These are phyloP conservation scores for Helicorthomorpha holstii DNA, from an alignment of 1,140 invertebrate genomes.

Conservation along the genomic window DNA sequence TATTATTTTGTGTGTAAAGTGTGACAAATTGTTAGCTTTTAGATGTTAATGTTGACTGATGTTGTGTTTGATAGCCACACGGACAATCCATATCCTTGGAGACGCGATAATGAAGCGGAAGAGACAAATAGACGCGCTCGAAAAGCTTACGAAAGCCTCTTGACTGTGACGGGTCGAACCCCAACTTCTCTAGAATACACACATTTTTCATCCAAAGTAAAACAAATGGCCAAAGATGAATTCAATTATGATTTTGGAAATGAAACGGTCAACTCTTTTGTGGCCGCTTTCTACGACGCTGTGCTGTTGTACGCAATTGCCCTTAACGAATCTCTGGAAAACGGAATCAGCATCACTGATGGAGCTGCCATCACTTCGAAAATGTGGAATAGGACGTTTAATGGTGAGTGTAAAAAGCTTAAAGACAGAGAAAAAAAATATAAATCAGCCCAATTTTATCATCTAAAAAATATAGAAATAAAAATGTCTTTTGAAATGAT, in stretches of 20 bases:
- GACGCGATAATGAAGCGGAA: slow-evolving; percentile 51
- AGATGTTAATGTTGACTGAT: no score
- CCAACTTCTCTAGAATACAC: slow-evolving; percentile 55
- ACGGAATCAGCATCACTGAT: slow-evolving; percentile 39
- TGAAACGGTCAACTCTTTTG: slow-evolving; percentile 49
- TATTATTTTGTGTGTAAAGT: slow-evolving; percentile 1
- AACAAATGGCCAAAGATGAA: slow-evolving; percentile 51
- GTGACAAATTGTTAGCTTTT: no score
- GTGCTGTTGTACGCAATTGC: slow-evolving; percentile 82
- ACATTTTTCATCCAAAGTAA: slow-evolving; percentile 59
- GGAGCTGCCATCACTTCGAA: slow-evolving; percentile 47
- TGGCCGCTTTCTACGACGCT: slow-evolving; percentile 88
- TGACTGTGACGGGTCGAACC: slow-evolving; percentile 73
- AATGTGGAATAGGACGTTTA: slow-evolving; percentile 83
- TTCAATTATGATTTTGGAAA: slow-evolving; percentile 51
- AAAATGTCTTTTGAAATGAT: no score
- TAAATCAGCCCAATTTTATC: no score
- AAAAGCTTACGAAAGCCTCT: slow-evolving; percentile 71
- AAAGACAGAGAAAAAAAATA: no score
- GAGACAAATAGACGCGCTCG: slow-evolving; percentile 66
- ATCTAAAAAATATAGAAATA: no score
- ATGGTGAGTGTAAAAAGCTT: slow-evolving; percentile 44
- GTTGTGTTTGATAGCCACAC: no score
- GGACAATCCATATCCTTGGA: slow-evolving; percentile 56
- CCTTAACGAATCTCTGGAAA: slow-evolving; percentile 61